Evolutionary conservation across 2,888 invertebrate genomes (phyloP).

Genomic region (Noctua comes): DNA sequence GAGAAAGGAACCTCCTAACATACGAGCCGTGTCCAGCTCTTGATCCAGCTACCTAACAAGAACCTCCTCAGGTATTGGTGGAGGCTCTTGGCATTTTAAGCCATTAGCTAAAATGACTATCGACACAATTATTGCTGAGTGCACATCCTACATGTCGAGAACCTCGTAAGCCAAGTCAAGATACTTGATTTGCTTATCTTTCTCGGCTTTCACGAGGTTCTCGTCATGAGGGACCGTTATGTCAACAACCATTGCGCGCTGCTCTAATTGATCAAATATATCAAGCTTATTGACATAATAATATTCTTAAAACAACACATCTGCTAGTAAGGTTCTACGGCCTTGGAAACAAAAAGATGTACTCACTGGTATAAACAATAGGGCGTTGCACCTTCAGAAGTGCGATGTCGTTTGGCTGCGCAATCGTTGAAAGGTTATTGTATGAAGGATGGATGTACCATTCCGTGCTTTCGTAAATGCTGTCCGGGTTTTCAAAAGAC

Average conservation of each 20-base stretch:
- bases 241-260: neutral
- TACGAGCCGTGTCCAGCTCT: too few species aligned
- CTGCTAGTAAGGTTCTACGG: neutral
- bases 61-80: too few species aligned
- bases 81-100: too few species aligned
- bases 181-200: neutral
- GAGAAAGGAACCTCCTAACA: too few species aligned
- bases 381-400: constrained; percentile 9
- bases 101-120: too few species aligned
- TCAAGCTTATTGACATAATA: neutral
- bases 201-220: neutral
- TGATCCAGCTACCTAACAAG: too few species aligned
- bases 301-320: neutral
- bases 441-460: constrained; percentile 18
- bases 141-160: too few species aligned
- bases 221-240: too few species aligned
- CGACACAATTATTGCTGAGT: too few species aligned
- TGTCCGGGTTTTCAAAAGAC: neutral
- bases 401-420: constrained; percentile 14
- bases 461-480: neutral
- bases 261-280: neutral
- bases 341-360: neutral
- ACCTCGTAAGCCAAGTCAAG: too few species aligned
- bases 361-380: constrained; percentile 8
- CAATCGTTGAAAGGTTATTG: neutral